These are phyloP conservation scores for Campoplex nolae DNA, from an alignment of 2,888 invertebrate genomes.

Conservation along the genomic window DNA sequence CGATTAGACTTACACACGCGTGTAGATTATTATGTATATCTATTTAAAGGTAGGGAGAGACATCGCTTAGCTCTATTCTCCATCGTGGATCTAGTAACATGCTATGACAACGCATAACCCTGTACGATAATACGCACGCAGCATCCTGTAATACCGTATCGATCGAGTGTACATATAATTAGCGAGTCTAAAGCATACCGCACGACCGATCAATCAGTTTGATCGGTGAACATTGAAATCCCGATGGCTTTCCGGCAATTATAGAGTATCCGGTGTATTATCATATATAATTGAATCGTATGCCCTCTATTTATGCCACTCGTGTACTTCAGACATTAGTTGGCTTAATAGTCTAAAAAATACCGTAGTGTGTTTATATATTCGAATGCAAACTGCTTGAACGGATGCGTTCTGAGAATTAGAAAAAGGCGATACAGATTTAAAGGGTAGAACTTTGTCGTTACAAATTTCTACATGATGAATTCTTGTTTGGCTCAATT, in stretches of 20 bases:
- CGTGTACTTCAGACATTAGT: neutral
- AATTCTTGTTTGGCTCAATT: neutral
- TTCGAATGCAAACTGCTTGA: neutral
- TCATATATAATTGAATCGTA: slow-evolving; percentile 51
- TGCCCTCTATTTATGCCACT: slow-evolving; percentile 8
- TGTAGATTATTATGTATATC: neutral
- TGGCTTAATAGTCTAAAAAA: neutral
- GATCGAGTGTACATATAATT: slow-evolving; percentile 49
- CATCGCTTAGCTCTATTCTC: slow-evolving; percentile 54
- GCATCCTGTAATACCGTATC: slow-evolving; percentile 49
- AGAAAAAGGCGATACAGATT: neutral
- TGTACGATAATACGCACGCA: slow-evolving; percentile 41
- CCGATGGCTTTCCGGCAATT: slow-evolving; percentile 51
- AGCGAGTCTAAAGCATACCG: slow-evolving; percentile 25
- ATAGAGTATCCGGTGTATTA: slow-evolving; percentile 41
- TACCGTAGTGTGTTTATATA: neutral
- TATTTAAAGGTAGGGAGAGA: slow-evolving; percentile 8
- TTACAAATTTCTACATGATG: neutral
- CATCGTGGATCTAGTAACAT: slow-evolving; percentile 32
- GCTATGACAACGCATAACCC: slow-evolving; percentile 53
- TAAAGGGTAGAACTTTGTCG: neutral
- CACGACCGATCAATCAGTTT: slow-evolving; percentile 59
- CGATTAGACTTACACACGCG: neutral
- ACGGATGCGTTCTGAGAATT: neutral
- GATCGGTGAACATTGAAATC: slow-evolving; percentile 61